Conservation (phyloP, 2,888 invertebrate genomes). For the Andrena trimmerana region DNA sequence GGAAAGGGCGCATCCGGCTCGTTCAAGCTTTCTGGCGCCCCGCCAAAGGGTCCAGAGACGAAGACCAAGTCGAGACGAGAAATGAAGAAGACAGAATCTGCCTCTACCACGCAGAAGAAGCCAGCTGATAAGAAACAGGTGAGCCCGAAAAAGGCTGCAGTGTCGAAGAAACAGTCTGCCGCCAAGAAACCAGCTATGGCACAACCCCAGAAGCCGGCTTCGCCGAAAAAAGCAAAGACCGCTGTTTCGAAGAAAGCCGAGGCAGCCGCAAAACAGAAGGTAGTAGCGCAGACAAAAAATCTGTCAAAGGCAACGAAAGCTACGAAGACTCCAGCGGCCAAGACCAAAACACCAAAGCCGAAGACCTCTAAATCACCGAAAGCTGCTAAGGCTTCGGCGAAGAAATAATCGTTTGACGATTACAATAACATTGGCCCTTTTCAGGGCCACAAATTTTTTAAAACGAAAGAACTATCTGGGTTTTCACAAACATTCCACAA, state of each 20-base stretch:
- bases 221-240: slow-evolving; percentile 66
- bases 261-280: slow-evolving; percentile 50
- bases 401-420: slow-evolving; percentile 60
- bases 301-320: slow-evolving; percentile 81
- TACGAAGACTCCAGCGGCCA: slow-evolving; percentile 81
- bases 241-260: slow-evolving; percentile 52
- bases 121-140: slow-evolving; percentile 61
- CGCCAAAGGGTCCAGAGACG: slow-evolving; percentile 34
- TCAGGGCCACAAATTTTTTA: slow-evolving; percentile 58
- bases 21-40: slow-evolving; percentile 83
- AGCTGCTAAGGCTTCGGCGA: slow-evolving; percentile 62
- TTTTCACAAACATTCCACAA: no score
- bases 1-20: slow-evolving; percentile 87
- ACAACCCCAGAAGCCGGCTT: slow-evolving; percentile 12
- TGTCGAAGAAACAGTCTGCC: slow-evolving; percentile 60
- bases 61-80: slow-evolving; percentile 42
- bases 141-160: slow-evolving; percentile 67
- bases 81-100: slow-evolving; percentile 11
- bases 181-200: slow-evolving; percentile 38
- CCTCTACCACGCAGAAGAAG: slow-evolving; percentile 36
- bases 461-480: background rate
- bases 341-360: slow-evolving; percentile 84
- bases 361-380: slow-evolving; percentile 74
- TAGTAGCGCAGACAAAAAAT: slow-evolving; percentile 55
- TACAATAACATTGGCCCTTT: slow-evolving; percentile 56